These are phyloP conservation scores for Aphidius colemani DNA, from an alignment of 2,888 invertebrate species.

Conservation along the genomic window DNA sequence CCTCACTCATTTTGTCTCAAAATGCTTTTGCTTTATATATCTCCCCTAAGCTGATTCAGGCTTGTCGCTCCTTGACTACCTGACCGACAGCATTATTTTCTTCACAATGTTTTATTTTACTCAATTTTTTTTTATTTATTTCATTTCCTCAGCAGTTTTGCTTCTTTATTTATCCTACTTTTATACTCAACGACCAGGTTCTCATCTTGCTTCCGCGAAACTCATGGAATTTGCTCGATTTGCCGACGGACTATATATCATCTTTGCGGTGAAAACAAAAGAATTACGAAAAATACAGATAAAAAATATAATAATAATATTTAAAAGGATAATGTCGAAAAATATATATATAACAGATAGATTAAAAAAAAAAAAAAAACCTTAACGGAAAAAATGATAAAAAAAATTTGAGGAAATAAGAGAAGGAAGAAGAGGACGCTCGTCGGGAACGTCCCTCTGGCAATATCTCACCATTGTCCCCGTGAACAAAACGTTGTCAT, in stretches of 20 bases:
- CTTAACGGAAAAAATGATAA: conserved; percentile 12
- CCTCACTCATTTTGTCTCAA: neutral
- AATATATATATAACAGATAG: conserved; percentile 14
- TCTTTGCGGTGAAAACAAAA: conserved; percentile 10
- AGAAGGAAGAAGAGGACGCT: conserved; percentile 12
- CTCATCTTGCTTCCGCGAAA: conserved; percentile 27
- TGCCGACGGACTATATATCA: conserved; percentile 25
- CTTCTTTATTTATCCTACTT: conserved; percentile 8
- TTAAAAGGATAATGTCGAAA: neutral
- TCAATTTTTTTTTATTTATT: neutral
- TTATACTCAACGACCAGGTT: neutral
- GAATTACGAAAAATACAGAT: conserved; percentile 11
- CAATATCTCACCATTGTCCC: conserved; percentile 38
- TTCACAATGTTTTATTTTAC: too few relatives aligned
- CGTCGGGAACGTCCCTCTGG: conserved; percentile 37
- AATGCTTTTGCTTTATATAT: conserved; percentile 12
- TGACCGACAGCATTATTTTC: too few relatives aligned
- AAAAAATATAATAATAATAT: conserved; percentile 6
- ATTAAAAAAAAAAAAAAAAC: conserved; percentile 23
- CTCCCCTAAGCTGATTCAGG: conserved; percentile 24
- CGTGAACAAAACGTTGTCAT: conserved; percentile 10
- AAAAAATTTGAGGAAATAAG: conserved; percentile 24
- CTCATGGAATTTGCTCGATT: conserved; percentile 31
- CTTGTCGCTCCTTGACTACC: neutral
- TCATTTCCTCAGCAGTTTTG: conserved; percentile 1